Percentiles rank a stretch among this genome's conserved stretches.
phyloP scores from a whole-genome alignment of 1,140 invertebrate species.

The Papilio polyxenes region DNA sequence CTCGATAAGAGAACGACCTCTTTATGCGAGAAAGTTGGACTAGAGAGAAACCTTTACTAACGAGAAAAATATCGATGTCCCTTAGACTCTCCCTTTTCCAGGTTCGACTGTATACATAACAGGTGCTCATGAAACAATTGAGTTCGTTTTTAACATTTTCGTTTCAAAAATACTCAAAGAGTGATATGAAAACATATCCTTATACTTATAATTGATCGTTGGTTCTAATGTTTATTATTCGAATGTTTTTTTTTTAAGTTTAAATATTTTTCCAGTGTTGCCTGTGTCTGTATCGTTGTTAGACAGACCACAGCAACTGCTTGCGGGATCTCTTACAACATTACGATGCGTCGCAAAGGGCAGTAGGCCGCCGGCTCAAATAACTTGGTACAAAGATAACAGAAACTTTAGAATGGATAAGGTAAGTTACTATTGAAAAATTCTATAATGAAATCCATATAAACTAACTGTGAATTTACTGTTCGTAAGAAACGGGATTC shows the following conservation, averaged over 20 bases:
- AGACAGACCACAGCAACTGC: conserved; percentile 85
- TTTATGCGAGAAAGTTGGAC: too few relatives aligned
- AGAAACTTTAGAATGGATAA: conserved; percentile 85
- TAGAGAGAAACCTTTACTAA: too few relatives aligned
- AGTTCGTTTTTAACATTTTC: too few relatives aligned
- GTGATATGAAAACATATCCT: too few relatives aligned
- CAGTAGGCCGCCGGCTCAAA: conserved; percentile 89
- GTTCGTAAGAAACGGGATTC: too few relatives aligned
- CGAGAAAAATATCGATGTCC: too few relatives aligned
- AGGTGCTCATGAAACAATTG: too few relatives aligned
- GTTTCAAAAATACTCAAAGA: too few relatives aligned
- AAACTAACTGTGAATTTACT: background rate
- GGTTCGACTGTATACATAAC: too few relatives aligned
- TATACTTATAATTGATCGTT: too few relatives aligned
- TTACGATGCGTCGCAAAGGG: conserved; percentile 89
- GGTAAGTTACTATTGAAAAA: conserved; percentile 75
- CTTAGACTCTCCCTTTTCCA: too few relatives aligned
- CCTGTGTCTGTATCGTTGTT: conserved; percentile 87
- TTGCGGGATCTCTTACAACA: conserved; percentile 87
- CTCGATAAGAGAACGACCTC: too few relatives aligned
- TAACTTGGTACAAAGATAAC: conserved; percentile 90
- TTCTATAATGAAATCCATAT: background rate
- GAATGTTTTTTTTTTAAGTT: background rate
- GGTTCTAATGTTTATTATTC: background rate
- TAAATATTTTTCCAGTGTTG: conserved; percentile 81